Evolutionary conservation across 2,113 vertebrate species (phyloP).

Genomic region (Amblyopsis rosae): DNA sequence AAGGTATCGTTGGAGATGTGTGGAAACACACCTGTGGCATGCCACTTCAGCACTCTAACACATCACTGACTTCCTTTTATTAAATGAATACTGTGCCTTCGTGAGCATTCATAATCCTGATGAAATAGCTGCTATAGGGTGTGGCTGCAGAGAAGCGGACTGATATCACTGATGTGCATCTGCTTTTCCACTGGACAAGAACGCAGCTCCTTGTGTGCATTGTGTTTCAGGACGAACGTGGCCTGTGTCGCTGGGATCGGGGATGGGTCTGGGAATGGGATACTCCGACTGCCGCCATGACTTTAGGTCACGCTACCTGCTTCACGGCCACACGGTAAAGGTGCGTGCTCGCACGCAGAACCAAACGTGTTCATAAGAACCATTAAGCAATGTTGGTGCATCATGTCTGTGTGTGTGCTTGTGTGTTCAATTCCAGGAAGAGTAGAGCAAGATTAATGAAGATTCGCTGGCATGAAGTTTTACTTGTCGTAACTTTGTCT

Average conservation of each 20-base stretch:
- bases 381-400: constrained; percentile 42
- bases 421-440: not conserved
- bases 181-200: too few relatives aligned
- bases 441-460: not conserved
- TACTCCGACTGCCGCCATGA: constrained; percentile 94
- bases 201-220: constrained; percentile 1
- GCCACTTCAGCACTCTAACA: too few relatives aligned
- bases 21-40: too few relatives aligned
- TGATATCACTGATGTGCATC: too few relatives aligned
- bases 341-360: constrained; percentile 60
- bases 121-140: too few relatives aligned
- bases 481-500: not conserved
- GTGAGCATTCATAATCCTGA: too few relatives aligned
- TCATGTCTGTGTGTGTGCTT: not conserved
- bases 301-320: constrained; percentile 84
- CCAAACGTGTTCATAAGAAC: constrained; percentile 44
- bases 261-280: constrained; percentile 89
- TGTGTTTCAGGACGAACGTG: constrained; percentile 81
- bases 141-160: too few relatives aligned
- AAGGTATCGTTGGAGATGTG: too few relatives aligned
- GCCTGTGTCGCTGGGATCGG: constrained; percentile 86
- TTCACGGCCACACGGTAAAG: constrained; percentile 87
- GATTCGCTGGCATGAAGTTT: not conserved
- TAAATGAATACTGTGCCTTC: too few relatives aligned
- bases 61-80: too few relatives aligned